Percentiles rank a stretch among this genome's conserved stretches.
phyloP scores from a whole-genome alignment of 2,888 invertebrate genomes.

The Muschampia plurimacula region DNA sequence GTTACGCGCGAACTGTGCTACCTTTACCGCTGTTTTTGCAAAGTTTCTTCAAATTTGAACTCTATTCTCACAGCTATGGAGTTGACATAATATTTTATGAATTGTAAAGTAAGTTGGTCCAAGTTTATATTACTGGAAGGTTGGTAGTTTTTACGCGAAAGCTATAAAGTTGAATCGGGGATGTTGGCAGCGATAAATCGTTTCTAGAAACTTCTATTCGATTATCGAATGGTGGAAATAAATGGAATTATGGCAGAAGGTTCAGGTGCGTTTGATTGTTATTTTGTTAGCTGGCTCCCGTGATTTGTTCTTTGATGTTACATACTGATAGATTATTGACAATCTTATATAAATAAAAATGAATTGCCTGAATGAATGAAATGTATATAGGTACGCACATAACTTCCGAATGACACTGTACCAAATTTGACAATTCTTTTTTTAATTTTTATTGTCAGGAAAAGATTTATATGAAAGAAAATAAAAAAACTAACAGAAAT shows the following conservation, averaged over 20 bases:
- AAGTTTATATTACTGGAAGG: conserved; percentile 67
- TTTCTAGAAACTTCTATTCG: conserved; percentile 68
- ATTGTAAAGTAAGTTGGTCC: conserved; percentile 32
- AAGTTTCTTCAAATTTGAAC: conserved; percentile 47
- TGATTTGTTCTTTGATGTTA: conserved; percentile 2
- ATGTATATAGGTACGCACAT: too few species aligned
- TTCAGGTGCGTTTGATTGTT: conserved; percentile 58
- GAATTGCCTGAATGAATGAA: too few species aligned
- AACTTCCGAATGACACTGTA: too few species aligned
- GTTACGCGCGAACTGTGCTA: conserved; percentile 27
- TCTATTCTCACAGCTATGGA: conserved; percentile 46
- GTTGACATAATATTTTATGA: conserved; percentile 6
- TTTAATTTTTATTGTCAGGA: too few species aligned
- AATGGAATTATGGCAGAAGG: conserved; percentile 51
- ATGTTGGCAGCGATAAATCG: conserved; percentile 64
- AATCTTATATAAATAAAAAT: too few species aligned
- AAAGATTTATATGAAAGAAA: too few species aligned
- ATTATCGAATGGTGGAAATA: conserved; percentile 65
- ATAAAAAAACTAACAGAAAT: too few species aligned
- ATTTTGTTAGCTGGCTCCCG: conserved; percentile 51
- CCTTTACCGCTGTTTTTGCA: conserved; percentile 28
- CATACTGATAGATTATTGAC: too few species aligned
- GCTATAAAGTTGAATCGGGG: conserved; percentile 66
- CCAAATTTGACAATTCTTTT: too few species aligned
- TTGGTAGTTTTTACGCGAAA: conserved; percentile 60